Evolutionary conservation across 2,888 invertebrate genomes (phyloP).

Genomic region (Eupelmus urozonus): DNA sequence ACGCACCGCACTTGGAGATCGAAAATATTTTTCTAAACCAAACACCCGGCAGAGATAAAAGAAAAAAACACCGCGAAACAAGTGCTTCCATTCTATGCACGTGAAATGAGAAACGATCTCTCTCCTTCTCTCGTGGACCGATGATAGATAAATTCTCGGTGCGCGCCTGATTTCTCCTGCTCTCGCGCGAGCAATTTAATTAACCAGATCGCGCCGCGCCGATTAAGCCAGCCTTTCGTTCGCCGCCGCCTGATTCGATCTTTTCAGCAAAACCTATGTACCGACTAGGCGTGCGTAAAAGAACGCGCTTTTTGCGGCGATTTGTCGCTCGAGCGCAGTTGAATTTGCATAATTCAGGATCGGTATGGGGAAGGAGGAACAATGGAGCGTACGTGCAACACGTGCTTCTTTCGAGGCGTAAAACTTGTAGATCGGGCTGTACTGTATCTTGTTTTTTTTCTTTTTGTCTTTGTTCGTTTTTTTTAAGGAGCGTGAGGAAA

Average conservation of each 20-base stretch:
- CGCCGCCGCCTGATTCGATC: background rate
- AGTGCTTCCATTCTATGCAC: background rate
- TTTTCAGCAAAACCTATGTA: too few species aligned
- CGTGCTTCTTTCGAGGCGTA: background rate
- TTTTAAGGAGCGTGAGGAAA: background rate
- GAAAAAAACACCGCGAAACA: slow-evolving; percentile 5
- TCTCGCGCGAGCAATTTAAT: slow-evolving; percentile 23
- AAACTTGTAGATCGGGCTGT: slow-evolving; percentile 6
- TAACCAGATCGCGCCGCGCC: slow-evolving; percentile 1
- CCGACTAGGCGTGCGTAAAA: background rate
- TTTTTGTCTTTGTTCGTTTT: slow-evolving; percentile 2
- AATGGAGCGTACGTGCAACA: slow-evolving; percentile 10
- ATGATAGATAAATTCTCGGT: slow-evolving; percentile 14
- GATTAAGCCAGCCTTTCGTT: background rate
- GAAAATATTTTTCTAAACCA: background rate
- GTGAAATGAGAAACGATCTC: background rate
- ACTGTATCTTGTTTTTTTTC: background rate
- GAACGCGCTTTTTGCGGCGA: background rate
- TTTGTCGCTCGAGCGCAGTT: background rate
- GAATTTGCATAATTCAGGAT: slow-evolving; percentile 20
- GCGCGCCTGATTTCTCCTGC: slow-evolving; percentile 14
- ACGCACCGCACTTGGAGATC: background rate
- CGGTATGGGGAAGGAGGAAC: slow-evolving; percentile 15
- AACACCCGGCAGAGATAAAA: background rate
- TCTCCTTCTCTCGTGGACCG: background rate